Base-by-base conservation (phyloP, 2,113 vertebrate species). In the Nibea albiflora region DNA sequence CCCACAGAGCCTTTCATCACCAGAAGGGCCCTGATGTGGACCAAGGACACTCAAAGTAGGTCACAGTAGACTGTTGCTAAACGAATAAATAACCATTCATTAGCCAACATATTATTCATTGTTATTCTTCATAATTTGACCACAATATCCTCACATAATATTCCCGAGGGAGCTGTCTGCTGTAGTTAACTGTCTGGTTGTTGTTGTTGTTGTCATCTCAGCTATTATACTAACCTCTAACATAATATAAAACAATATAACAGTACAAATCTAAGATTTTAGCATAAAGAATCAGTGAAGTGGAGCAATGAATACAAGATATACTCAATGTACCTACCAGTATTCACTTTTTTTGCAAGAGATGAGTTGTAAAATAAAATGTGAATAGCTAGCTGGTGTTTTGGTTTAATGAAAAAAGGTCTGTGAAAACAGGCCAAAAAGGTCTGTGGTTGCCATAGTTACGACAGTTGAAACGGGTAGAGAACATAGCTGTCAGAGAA, bases 1-100 rank as follows among this genome's bases (percentile, higher is more conserved):
- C 53, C 11, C 89, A 86, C 31, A 90, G 90, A 75, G 79, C 78
- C 64, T 56, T 91, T 52, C 86, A 92, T 70, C 81, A 90, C 12
- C 89, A 90, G 31, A 58, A 57, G 11, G 72, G 66, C 71, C 52
- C 80, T 26, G 91, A 89, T 63, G 81, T 57, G n/a, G 93, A 92
- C 24, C 74, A 89, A 70, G 88, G 26, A 78, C 77, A 64, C 52
- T 26, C 81, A 64, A 94, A 92, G 95, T 95, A 93, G 89, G 91
- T 92, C 79, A 76, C 72, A 65, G 2, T 7, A 44, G 60, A n/a
- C 39, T 56, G 22, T 19, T 39, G 70, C 7, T 67, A 17, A 42
- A 75, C 1, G 17, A 72, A 73, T 65, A 75, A 20, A 60, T 65
- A 52, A 44, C 31, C 26, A 53, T 44, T 47, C 53, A 68, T 78